Evolutionary conservation across 2,113 vertebrate genomes (phyloP).

Genomic region (Butorides virescens): DNA sequence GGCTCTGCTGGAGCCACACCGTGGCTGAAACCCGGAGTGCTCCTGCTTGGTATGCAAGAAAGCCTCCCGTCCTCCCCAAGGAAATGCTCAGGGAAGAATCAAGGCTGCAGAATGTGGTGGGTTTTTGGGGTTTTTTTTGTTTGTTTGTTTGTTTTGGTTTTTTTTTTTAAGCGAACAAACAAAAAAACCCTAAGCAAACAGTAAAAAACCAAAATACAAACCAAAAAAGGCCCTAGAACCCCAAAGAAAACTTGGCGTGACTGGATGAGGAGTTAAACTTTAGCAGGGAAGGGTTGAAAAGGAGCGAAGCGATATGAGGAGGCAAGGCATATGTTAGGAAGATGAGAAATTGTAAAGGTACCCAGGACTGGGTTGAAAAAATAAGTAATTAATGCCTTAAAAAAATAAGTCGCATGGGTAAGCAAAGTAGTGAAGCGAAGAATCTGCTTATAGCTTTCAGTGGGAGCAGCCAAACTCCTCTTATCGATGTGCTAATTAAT

Average conservation of each 20-base stretch:
- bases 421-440: neutral
- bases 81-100: neutral
- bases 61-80: neutral
- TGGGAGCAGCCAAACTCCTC: neutral
- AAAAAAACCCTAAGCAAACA: too few relatives aligned
- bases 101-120: neutral
- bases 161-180: too few relatives aligned
- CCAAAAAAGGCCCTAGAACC: fast-evolving
- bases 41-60: neutral
- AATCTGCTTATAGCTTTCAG: constrained; percentile 19
- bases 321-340: neutral
- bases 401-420: neutral
- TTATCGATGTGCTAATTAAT: neutral
- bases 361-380: neutral
- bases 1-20: neutral
- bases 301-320: neutral
- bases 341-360: neutral
- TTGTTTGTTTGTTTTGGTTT: too few relatives aligned
- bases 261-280: neutral
- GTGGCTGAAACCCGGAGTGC: neutral
- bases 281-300: neutral
- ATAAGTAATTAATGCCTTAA: neutral
- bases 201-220: neutral
- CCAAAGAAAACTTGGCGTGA: neutral
- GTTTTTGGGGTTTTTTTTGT: too few relatives aligned